A percentile compares a stretch with the other conserved stretches of the same genome.
Evolutionary conservation across 2,888 invertebrate species (phyloP).

Genomic region (Teinopalpus imperialis): DNA sequence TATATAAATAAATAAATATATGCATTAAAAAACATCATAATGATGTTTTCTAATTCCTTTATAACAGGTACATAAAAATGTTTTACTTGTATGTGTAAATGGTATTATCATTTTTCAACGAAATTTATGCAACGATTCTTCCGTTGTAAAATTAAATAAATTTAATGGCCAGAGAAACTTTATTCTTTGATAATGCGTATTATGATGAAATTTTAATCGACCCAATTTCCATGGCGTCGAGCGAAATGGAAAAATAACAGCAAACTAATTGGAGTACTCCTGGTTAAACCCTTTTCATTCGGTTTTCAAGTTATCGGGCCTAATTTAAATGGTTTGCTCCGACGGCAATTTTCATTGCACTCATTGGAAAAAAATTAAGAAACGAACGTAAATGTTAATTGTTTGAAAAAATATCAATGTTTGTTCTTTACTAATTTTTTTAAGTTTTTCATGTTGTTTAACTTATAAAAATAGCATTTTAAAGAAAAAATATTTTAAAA

Average conservation of each 20-base stretch:
- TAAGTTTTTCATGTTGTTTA: too few species aligned
- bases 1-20: too few species aligned
- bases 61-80: too few species aligned
- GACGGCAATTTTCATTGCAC: conserved; percentile 58
- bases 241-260: conserved; percentile 78
- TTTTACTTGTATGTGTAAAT: too few species aligned
- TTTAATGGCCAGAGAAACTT: conserved; percentile 22
- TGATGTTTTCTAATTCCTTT: too few species aligned
- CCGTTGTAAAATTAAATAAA: conserved; percentile 4
- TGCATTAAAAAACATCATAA: too few species aligned
- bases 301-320: conserved; percentile 73
- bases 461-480: too few species aligned
- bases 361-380: conserved; percentile 51
- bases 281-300: conserved; percentile 75
- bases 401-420: conserved; percentile 31
- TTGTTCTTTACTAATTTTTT: too few species aligned
- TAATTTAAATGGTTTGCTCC: conserved; percentile 78
- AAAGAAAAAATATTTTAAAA: too few species aligned
- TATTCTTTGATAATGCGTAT: conserved; percentile 31
- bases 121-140: too few species aligned
- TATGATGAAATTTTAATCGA: conserved; percentile 51
- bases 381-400: conserved; percentile 41
- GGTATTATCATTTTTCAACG: too few species aligned
- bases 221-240: conserved; percentile 59
- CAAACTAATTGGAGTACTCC: conserved; percentile 77